Percentiles rank a stretch among this genome's conserved stretches.
Conservation (phyloP, 2,113 vertebrate genomes). For the Astur gentilis region DNA sequence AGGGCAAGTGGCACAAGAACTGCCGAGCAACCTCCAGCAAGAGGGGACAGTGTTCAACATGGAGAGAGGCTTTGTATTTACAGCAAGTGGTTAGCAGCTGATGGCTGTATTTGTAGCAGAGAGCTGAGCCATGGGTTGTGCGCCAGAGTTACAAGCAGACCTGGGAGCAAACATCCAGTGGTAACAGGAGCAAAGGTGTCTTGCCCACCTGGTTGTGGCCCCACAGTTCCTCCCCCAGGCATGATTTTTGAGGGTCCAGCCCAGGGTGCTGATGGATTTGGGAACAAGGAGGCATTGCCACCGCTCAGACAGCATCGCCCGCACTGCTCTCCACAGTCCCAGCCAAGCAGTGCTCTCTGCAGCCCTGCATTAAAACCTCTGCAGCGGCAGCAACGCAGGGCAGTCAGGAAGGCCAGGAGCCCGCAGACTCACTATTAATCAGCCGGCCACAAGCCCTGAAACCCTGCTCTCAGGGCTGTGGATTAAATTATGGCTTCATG, state of each 20-base stretch:
- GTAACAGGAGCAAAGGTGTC: not conserved
- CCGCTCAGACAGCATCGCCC: accelerated
- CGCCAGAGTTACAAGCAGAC: not conserved
- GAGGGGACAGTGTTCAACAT: accelerated
- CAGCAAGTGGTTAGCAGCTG: not conserved
- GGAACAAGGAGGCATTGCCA: not conserved
- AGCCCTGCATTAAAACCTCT: not conserved
- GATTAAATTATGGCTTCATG: not conserved
- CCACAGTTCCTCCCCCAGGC: not conserved
- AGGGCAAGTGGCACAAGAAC: not conserved
- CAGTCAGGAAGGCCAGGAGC: not conserved
- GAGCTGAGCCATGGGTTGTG: not conserved
- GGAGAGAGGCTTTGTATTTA: not conserved
- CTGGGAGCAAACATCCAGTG: not conserved
- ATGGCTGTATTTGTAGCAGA: not conserved
- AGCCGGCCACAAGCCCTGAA: not conserved
- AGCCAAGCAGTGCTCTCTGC: not conserved
- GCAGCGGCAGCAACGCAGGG: not conserved
- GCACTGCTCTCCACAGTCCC: not conserved
- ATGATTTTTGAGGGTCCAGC: not conserved
- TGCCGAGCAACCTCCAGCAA: not conserved
- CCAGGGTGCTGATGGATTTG: not conserved
- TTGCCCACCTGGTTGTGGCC: not conserved
- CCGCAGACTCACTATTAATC: not conserved
- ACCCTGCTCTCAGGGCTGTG: not conserved